These are phyloP conservation scores for Megaceryle maxima DNA, from an alignment of 2,113 vertebrate species.

Conservation along the genomic window DNA sequence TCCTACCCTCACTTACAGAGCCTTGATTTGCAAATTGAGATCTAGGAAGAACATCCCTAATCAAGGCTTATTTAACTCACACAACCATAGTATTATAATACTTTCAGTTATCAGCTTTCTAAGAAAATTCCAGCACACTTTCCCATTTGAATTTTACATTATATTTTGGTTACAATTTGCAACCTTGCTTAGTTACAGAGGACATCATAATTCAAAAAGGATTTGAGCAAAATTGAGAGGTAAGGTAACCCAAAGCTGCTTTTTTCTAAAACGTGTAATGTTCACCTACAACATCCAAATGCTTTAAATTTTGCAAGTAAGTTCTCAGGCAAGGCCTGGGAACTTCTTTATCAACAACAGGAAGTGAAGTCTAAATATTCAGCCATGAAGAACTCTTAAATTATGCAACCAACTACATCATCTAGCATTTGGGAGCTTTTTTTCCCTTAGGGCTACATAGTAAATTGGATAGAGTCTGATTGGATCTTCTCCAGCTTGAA, in stretches of 20 bases:
- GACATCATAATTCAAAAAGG: neutral
- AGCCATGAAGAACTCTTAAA: neutral
- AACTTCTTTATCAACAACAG: neutral
- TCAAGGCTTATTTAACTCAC: neutral
- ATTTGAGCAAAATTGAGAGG: neutral
- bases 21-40: neutral
- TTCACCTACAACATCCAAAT: neutral
- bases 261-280: neutral
- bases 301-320: neutral
- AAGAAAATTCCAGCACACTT: neutral
- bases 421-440: neutral
- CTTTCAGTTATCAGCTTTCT: neutral
- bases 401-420: neutral
- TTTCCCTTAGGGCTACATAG: neutral
- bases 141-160: neutral
- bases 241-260: neutral
- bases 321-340: neutral
- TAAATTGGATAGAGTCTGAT: neutral
- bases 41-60: neutral
- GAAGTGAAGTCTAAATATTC: neutral
- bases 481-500: conserved; percentile 23
- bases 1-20: neutral
- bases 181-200: neutral
- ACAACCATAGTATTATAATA: neutral
- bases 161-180: neutral